phyloP scores from a whole-genome alignment of 2,797 vertebrate species.

The Sparus aurata region DNA sequence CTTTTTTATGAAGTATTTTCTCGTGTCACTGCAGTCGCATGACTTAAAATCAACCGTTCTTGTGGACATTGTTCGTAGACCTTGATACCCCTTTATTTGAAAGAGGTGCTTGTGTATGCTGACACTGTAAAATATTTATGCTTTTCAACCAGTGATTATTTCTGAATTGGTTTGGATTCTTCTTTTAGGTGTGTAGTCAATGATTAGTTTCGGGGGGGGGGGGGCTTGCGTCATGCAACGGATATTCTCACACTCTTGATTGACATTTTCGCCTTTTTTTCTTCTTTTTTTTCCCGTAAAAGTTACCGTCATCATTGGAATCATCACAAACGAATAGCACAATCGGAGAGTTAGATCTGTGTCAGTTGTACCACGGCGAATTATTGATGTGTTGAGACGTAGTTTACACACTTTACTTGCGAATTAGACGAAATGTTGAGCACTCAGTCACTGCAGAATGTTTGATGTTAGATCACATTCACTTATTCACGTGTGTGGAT shows the following conservation, averaged over 20 bases:
- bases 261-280: constrained; percentile 66
- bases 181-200: constrained; percentile 83
- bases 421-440: constrained; percentile 52
- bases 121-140: constrained; percentile 86
- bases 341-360: constrained; percentile 74
- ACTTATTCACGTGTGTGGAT: constrained; percentile 46
- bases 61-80: constrained; percentile 88
- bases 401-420: constrained; percentile 35
- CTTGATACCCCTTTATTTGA: constrained; percentile 81
- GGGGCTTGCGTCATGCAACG: constrained; percentile 77
- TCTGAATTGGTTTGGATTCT: constrained; percentile 82
- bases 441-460: constrained; percentile 53
- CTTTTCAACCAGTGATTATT: constrained; percentile 82
- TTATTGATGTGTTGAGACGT: constrained; percentile 53
- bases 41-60: constrained; percentile 87
- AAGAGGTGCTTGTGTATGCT: constrained; percentile 86
- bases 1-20: constrained; percentile 85
- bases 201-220: constrained; percentile 81
- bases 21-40: constrained; percentile 88
- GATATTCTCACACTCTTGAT: constrained; percentile 74
- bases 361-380: constrained; percentile 59
- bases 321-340: constrained; percentile 83
- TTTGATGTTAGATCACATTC: constrained; percentile 45
- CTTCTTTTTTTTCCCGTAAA: constrained; percentile 59
- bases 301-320: constrained; percentile 63